phyloP scores from a whole-genome alignment of 2,113 vertebrate genomes.

The Megaptera novaeangliae region DNA sequence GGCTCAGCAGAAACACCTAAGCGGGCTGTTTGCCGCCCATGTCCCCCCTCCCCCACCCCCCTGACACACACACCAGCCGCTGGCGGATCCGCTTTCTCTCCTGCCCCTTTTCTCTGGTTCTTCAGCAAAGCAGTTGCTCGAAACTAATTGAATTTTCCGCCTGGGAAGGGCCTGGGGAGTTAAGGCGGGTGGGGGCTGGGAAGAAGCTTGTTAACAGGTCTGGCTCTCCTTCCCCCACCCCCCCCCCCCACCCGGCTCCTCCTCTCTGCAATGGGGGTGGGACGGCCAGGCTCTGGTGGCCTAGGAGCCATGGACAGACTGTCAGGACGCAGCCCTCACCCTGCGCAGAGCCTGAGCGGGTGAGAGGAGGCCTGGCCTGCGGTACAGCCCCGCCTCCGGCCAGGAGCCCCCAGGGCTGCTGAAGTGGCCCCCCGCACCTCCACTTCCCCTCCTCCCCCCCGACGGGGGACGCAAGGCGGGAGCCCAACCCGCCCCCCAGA shows the following conservation, averaged over 20 bases:
- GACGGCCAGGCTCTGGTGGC: not conserved
- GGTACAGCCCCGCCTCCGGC: not conserved
- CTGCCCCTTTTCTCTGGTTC: conserved; percentile 74
- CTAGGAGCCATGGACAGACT: not conserved
- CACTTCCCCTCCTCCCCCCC: fast-evolving
- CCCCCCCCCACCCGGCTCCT: not conserved
- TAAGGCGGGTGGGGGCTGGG: not conserved
- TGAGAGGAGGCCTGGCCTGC: fast-evolving
- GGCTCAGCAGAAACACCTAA: not conserved
- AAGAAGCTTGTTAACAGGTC: conserved; percentile 56
- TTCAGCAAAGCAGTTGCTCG: conserved; percentile 84
- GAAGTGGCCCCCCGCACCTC: not conserved
- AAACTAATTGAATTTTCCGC: conserved; percentile 90
- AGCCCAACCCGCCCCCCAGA: not conserved
- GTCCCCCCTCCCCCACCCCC: not conserved
- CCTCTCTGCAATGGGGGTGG: not conserved
- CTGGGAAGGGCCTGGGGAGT: conserved; percentile 62
- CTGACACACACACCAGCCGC: conserved; percentile 1
- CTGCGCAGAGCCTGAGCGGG: too few species aligned
- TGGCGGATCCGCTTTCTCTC: conserved; percentile 66
- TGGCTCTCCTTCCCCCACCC: not conserved
- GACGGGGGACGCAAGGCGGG: fast-evolving
- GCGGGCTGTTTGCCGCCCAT: fast-evolving
- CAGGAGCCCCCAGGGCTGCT: not conserved
- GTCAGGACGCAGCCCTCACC: not conserved